Conservation (phyloP, 2,113 vertebrate species). For the Hystrix brachyura region DNA sequence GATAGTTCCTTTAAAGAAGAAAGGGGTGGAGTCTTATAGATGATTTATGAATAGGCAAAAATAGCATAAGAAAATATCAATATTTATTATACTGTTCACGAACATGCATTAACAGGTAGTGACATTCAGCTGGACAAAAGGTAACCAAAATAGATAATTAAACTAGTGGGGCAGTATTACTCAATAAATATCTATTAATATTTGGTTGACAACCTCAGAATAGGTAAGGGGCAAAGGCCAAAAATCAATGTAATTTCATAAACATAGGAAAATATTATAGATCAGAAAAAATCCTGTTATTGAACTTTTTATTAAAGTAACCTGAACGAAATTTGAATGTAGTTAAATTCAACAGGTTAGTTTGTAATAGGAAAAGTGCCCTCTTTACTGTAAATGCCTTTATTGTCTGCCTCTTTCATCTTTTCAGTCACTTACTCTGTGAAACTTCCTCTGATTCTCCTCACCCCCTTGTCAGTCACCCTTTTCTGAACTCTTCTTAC, state of each 20-base stretch:
- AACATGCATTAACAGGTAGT: conserved; percentile 23
- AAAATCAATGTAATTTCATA: conserved; percentile 27
- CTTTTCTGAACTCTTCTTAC: neutral
- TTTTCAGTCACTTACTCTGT: neutral
- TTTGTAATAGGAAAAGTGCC: neutral
- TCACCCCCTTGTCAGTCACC: neutral
- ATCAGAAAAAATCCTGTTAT: neutral
- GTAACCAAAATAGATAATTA: conserved; percentile 1
- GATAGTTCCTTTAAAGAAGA: conserved; percentile 11
- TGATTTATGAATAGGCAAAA: neutral
- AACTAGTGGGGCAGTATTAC: neutral
- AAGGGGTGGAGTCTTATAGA: neutral
- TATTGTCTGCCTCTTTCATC: neutral
- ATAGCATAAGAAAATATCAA: neutral
- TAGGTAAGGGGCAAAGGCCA: neutral
- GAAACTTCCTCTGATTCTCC: neutral
- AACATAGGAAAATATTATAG: conserved; percentile 17
- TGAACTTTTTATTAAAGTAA: neutral
- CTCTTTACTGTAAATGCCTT: neutral
- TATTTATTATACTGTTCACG: conserved; percentile 45
- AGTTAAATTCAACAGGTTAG: neutral
- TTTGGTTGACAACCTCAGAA: conserved; percentile 41
- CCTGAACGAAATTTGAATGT: neutral
- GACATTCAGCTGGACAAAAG: conserved; percentile 17
- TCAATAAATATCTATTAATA: conserved; percentile 39